Percentiles rank a stretch among this genome's conserved stretches.
Evolutionary conservation across 2,797 vertebrate species (phyloP).

Genomic region (Acropternis orthonyx): DNA sequence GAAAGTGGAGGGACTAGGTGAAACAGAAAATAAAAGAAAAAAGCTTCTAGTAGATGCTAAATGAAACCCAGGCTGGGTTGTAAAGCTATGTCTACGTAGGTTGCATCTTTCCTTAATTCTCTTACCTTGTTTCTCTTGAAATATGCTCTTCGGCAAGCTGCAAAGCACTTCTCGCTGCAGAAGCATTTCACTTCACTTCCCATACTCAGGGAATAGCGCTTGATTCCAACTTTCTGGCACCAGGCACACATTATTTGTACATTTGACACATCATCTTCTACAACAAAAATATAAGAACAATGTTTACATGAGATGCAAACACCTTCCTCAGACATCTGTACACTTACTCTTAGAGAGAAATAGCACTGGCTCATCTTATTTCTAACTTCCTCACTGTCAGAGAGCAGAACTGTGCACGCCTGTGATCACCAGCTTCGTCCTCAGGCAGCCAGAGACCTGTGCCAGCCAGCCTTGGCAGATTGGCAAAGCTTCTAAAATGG

Average conservation of each 20-base stretch:
- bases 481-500: conserved; percentile 33
- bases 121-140: conserved; percentile 99
- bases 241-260: conserved; percentile 99
- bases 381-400: background rate
- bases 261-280: conserved; percentile 95
- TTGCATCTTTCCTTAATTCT: conserved; percentile 60
- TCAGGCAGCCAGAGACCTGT: background rate
- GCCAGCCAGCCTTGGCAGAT: background rate
- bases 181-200: conserved; percentile 99
- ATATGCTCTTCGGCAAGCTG: conserved; percentile 96
- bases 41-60: conserved; percentile 40
- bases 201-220: conserved; percentile 99
- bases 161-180: conserved; percentile 99
- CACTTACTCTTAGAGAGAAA: conserved; percentile 27
- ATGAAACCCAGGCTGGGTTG: conserved; percentile 22
- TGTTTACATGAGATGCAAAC: conserved; percentile 78
- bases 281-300: conserved; percentile 81
- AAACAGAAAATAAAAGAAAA: conserved; percentile 53
- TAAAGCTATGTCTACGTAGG: conserved; percentile 15
- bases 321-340: conserved; percentile 71
- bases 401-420: background rate
- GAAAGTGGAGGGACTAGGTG: conserved; percentile 52
- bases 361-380: background rate
- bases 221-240: conserved; percentile 99
- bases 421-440: background rate